These are phyloP conservation scores for Drosophila obscura DNA, from an alignment of 1,140 invertebrate species.

Conservation along the genomic window DNA sequence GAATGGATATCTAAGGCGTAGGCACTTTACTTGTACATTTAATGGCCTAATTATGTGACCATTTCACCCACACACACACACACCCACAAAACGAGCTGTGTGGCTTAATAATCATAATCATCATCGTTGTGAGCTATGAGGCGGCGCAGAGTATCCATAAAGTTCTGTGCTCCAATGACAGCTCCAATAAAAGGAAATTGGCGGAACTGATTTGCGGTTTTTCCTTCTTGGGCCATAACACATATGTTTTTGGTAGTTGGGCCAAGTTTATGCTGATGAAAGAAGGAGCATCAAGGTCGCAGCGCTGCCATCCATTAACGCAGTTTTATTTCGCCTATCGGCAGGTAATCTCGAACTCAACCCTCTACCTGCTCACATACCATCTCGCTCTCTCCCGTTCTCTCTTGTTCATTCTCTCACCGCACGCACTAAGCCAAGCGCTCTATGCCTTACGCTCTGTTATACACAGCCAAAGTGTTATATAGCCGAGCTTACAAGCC, in stretches of 20 bases:
- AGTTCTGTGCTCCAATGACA: constrained; percentile 1
- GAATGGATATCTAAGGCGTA: constrained; percentile 46
- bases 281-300: constrained; percentile 28
- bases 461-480: constrained; percentile 33
- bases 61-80: constrained; percentile 20
- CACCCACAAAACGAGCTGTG: constrained; percentile 32
- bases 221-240: constrained; percentile 12
- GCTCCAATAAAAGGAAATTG: constrained; percentile 61
- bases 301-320: constrained; percentile 22
- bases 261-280: constrained; percentile 48
- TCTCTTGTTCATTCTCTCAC: constrained; percentile 7
- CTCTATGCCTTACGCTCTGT: constrained; percentile 3
- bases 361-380: background rate
- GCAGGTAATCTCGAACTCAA: constrained; percentile 34
- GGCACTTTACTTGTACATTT: constrained; percentile 63
- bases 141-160: constrained; percentile 12
- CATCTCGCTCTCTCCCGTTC: background rate
- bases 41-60: constrained; percentile 76
- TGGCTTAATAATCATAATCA: constrained; percentile 73
- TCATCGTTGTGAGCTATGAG: background rate
- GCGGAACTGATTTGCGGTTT: constrained; percentile 19
- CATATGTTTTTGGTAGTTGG: constrained; percentile 34
- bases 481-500: constrained; percentile 44
- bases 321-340: constrained; percentile 44
- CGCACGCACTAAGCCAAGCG: background rate